These are phyloP conservation scores for Pavo muticus DNA, from an alignment of 2,113 vertebrate genomes.

Conservation along the genomic window DNA sequence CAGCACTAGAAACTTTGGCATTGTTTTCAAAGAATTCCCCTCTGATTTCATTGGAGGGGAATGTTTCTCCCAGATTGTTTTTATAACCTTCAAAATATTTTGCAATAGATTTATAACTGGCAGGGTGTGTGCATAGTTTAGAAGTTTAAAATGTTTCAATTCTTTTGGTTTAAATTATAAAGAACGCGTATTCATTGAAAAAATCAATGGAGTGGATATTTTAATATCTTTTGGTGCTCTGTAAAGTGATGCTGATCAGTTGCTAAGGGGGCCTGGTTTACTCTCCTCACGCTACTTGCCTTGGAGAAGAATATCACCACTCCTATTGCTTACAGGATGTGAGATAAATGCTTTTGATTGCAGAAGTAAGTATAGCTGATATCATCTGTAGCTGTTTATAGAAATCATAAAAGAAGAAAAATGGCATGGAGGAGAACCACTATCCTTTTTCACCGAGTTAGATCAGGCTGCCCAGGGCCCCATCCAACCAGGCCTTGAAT, in stretches of 20 bases:
- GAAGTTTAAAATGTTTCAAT: slow-evolving; percentile 27
- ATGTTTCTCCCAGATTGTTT: slow-evolving; percentile 25
- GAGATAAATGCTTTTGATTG: not conserved
- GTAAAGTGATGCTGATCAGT: not conserved
- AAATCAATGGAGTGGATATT: not conserved
- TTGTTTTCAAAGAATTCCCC: slow-evolving; percentile 10
- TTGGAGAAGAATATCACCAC: not conserved
- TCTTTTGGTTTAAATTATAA: not conserved
- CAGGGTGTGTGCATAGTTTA: slow-evolving; percentile 16
- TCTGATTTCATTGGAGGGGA: not conserved
- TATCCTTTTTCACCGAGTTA: not conserved
- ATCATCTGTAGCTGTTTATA: not conserved
- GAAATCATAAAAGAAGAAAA: not conserved
- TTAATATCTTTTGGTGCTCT: not conserved
- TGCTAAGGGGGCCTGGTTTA: not conserved
- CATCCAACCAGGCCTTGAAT: no score
- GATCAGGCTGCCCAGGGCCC: not conserved
- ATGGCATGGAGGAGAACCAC: not conserved
- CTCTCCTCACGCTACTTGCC: not conserved
- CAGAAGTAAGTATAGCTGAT: not conserved
- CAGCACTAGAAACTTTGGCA: not conserved
- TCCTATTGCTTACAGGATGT: not conserved
- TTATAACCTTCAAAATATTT: slow-evolving; percentile 44
- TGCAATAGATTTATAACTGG: slow-evolving; percentile 37
- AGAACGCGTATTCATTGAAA: not conserved